Base-by-base conservation (phyloP, 2,797 vertebrate species). In the Gambelia wislizenii region DNA sequence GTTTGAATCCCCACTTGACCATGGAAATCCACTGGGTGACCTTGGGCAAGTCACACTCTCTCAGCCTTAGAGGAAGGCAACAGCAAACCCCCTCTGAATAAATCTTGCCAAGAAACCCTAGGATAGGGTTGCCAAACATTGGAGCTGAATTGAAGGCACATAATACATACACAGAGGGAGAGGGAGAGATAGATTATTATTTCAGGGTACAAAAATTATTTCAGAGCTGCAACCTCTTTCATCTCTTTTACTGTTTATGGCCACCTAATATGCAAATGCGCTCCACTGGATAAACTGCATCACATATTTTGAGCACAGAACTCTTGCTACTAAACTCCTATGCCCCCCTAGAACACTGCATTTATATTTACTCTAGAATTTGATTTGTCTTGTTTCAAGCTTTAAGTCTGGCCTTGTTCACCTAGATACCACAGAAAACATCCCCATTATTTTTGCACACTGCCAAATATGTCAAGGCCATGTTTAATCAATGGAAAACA, bases 361-460 rank as follows among this genome's bases (percentile, higher is more conserved):
- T 72, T 85, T 85, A 54, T 93, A 88, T 92, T 95, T 95, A 90
- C 86, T 81, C 89, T 92, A 30, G 22, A 79, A 89, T 89, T 87
- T 82, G 18, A 90, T 27, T 91, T 86, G 89, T 91, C 80, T 94
- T 90, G 78, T 88, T 90, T 75, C 39, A 91, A 91, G 86, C 89
- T 92, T 94, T 89, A 56, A 91, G 69, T 89, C 85, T 95, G 84
- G 87, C 89, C 89, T 95, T 96, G 93, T 87, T 95, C 84, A 93
- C 82, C 92, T 95, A 93, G 90, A 94, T 91, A 94, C 91, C 89
- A 67, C 16, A 83, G 92, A 95, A 95, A 91, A 83, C 61, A 94
- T 94, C 39, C 25, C 92, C 77, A 70, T 79, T 92, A 61, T 88
- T 95, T 95, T 89, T 92, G 27, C n/a, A 52, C 64, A 52, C 83